A percentile compares a stretch with the other conserved stretches of the same genome.
Evolutionary conservation across 2,113 vertebrate genomes (phyloP).

Genomic region (Kryptolebias marmoratus): DNA sequence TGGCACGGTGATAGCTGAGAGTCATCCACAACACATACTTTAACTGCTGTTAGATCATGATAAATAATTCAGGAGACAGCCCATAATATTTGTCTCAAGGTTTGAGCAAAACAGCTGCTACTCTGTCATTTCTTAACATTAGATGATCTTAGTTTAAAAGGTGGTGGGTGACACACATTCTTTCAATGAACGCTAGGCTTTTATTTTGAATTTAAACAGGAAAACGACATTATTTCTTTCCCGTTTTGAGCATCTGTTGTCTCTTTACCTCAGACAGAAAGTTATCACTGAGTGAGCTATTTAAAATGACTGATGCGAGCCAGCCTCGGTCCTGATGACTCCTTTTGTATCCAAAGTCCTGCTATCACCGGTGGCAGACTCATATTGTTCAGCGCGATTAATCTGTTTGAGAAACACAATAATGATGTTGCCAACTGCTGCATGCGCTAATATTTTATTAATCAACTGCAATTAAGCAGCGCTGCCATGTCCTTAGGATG

Average conservation of each 20-base stretch:
- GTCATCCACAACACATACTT: too few relatives aligned
- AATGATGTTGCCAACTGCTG: conserved; percentile 72
- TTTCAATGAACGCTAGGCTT: too few relatives aligned
- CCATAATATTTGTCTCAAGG: too few relatives aligned
- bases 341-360: conserved; percentile 62
- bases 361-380: conserved; percentile 65
- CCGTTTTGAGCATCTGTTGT: neutral
- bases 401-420: conserved; percentile 73
- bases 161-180: too few relatives aligned
- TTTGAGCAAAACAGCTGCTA: too few relatives aligned
- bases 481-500: conserved; percentile 68
- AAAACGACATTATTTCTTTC: neutral
- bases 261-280: conserved; percentile 5
- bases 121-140: too few relatives aligned
- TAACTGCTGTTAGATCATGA: too few relatives aligned
- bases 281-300: conserved; percentile 61
- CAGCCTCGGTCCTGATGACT: conserved; percentile 49
- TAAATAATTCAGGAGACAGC: too few relatives aligned
- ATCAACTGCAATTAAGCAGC: conserved; percentile 71
- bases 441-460: conserved; percentile 74
- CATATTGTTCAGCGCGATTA: conserved; percentile 68
- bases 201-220: neutral
- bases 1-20: too few relatives aligned
- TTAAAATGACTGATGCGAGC: conserved; percentile 63
- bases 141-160: too few relatives aligned